Conservation (phyloP, 2,888 invertebrate genomes). For the Agelastica alni region DNA sequence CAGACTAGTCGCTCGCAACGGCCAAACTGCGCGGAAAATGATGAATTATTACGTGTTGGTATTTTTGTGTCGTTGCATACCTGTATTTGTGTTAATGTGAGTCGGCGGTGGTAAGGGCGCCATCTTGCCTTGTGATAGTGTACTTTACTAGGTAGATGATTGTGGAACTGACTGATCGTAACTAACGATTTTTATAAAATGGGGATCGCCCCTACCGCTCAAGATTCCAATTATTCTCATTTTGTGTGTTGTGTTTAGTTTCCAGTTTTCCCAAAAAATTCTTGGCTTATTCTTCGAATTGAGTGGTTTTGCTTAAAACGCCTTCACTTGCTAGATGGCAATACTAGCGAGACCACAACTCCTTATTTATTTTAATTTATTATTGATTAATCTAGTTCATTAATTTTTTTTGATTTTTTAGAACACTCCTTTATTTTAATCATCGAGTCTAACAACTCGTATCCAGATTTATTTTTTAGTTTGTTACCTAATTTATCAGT, state of each 20-base stretch:
- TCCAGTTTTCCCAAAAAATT: slow-evolving; percentile 43
- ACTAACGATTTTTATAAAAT: slow-evolving; percentile 35
- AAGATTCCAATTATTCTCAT: slow-evolving; percentile 42
- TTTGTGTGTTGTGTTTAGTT: slow-evolving; percentile 56
- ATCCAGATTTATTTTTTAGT: slow-evolving; percentile 38
- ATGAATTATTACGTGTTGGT: slow-evolving; percentile 25
- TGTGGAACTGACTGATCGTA: slow-evolving; percentile 38
- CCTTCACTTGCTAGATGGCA: slow-evolving; percentile 50
- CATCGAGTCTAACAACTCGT: slow-evolving; percentile 18
- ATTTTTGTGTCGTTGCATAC: slow-evolving; percentile 45
- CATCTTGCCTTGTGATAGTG: slow-evolving; percentile 45
- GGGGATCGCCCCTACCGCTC: slow-evolving; percentile 41
- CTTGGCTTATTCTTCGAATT: slow-evolving; percentile 48
- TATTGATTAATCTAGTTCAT: slow-evolving; percentile 20
- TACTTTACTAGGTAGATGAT: slow-evolving; percentile 37
- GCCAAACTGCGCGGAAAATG: slow-evolving; percentile 33
- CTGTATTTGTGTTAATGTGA: slow-evolving; percentile 44
- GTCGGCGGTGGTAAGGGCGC: slow-evolving; percentile 41
- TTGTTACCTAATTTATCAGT: slow-evolving; percentile 41
- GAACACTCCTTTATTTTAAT: slow-evolving; percentile 14
- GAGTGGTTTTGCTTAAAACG: slow-evolving; percentile 54
- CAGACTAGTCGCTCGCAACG: slow-evolving; percentile 53
- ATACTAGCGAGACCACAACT: slow-evolving; percentile 54
- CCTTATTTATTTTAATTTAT: slow-evolving; percentile 31
- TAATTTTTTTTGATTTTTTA: slow-evolving; percentile 38